Percentiles rank a stretch among this genome's conserved stretches.
These are phyloP conservation scores for Rapana venosa DNA, from an alignment of 2,888 invertebrate species.

Conservation along the genomic window DNA sequence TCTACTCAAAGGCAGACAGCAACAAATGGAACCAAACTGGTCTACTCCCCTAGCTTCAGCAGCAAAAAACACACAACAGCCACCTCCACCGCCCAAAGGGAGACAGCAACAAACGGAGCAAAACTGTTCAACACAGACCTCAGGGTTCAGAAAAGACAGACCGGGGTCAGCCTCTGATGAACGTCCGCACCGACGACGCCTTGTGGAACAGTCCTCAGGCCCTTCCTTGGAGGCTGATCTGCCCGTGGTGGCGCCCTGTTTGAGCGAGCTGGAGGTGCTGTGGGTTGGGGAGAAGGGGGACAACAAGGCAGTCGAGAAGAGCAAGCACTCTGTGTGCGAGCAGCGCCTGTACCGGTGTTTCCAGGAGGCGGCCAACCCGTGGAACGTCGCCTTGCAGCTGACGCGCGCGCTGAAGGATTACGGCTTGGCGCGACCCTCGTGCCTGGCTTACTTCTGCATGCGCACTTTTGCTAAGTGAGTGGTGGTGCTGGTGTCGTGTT, in stretches of 20 bases:
- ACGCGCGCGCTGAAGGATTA: slow-evolving; percentile 43
- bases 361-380: slow-evolving; percentile 39
- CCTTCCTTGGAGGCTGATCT: background rate
- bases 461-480: slow-evolving; percentile 36
- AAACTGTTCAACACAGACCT: no score
- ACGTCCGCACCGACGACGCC: background rate
- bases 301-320: background rate
- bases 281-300: background rate
- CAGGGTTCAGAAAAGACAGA: background rate
- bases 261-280: background rate
- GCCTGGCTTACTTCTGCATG: slow-evolving; percentile 54
- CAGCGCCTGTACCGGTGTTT: background rate
- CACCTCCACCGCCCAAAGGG: background rate
- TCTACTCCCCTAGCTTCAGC: background rate
- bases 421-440: slow-evolving; percentile 56
- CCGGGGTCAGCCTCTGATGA: background rate
- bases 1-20: no score
- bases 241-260: background rate
- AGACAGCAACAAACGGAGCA: background rate
- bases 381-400: slow-evolving; percentile 46
- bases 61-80: background rate
- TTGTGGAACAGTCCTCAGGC: background rate
- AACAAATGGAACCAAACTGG: background rate
- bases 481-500: no score
- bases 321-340: background rate